These are phyloP conservation scores for Nixonia krombeini DNA, from an alignment of 1,140 invertebrate species.

Conservation along the genomic window DNA sequence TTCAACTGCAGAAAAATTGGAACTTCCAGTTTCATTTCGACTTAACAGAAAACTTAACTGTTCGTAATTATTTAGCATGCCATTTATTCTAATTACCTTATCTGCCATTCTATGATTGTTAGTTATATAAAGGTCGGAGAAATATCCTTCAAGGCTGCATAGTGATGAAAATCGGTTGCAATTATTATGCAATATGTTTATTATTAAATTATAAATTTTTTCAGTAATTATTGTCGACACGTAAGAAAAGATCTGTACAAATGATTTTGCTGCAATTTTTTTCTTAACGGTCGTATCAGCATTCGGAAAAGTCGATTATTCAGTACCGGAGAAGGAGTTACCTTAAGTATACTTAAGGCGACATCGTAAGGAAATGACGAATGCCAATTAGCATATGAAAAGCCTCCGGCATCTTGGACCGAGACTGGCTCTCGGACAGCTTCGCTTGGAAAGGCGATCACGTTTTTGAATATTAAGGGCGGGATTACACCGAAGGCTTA, in stretches of 20 bases:
- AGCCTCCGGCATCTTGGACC: conserved; percentile 56
- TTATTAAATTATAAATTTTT: too few species aligned
- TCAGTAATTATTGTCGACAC: too few species aligned
- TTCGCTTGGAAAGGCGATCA: conserved; percentile 70
- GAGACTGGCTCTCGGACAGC: conserved; percentile 49
- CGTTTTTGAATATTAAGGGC: conserved; percentile 74
- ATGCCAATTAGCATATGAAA: conserved; percentile 74
- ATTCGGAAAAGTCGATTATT: conserved; percentile 44
- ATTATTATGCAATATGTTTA: too few species aligned
- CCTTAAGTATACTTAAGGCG: conserved; percentile 69
- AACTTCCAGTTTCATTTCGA: too few species aligned
- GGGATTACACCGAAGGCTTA: conserved; percentile 71
- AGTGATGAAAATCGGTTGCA: too few species aligned
- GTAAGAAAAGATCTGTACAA: not conserved
- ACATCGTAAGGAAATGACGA: conserved; percentile 71
- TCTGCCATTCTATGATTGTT: too few species aligned
- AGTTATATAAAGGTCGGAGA: too few species aligned
- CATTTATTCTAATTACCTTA: too few species aligned
- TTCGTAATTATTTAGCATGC: too few species aligned
- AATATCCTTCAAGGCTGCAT: too few species aligned
- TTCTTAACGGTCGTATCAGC: conserved; percentile 1
- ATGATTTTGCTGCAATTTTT: conserved; percentile 10
- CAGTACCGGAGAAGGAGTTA: conserved; percentile 42
- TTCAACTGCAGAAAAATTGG: too few species aligned
- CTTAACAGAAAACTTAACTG: too few species aligned